These are phyloP conservation scores for Blera fallax DNA, from an alignment of 2,888 invertebrate species.

Conservation along the genomic window DNA sequence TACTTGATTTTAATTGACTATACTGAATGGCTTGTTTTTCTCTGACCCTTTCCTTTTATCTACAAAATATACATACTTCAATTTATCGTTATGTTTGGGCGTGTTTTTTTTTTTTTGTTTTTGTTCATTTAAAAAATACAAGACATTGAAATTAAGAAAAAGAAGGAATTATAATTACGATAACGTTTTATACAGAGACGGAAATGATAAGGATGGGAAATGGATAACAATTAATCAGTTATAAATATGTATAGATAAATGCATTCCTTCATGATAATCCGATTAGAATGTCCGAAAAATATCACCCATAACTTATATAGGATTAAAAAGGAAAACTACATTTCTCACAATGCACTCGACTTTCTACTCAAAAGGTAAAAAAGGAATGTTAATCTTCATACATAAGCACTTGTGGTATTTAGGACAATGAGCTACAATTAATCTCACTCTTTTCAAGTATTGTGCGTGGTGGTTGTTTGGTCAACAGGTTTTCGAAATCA, in stretches of 20 bases:
- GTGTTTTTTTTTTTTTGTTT: neutral
- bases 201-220: neutral
- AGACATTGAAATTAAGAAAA: neutral
- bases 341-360: neutral
- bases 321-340: neutral
- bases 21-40: neutral
- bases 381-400: neutral
- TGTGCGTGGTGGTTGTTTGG: neutral
- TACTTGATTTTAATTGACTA: neutral
- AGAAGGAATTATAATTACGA: neutral
- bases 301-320: neutral
- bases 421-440: neutral
- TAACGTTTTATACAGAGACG: neutral
- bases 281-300: neutral
- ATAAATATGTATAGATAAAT: neutral
- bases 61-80: neutral
- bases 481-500: neutral
- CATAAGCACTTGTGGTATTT: too few relatives aligned
- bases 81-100: neutral
- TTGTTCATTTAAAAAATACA: neutral
- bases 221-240: neutral
- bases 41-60: neutral
- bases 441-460: neutral
- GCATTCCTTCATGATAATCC: neutral
- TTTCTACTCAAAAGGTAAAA: neutral